Evolutionary conservation across 2,888 invertebrate genomes (phyloP), one percentile per base, ranked within the genome.

Genomic region (Acleris cristana): DNA sequence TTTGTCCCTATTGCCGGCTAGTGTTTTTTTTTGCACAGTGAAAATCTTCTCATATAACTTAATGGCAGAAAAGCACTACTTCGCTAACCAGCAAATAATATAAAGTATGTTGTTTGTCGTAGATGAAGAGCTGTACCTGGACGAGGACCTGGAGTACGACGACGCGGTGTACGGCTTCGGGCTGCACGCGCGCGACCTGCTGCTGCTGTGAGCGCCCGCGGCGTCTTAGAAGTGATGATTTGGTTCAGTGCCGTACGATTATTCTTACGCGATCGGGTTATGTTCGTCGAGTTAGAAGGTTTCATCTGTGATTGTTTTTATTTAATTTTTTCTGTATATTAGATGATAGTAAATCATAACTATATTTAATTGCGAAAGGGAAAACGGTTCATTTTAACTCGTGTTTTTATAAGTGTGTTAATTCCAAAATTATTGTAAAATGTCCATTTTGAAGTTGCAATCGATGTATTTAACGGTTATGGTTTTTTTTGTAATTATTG

Each of bases 91-190:
- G n/a, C 34, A 14, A 58, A 18, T 54, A 54, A 12, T 16, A 14
- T 54, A n/a, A 26, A 2, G 12, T 26, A 48, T 45, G n/a, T 44
- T 44, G 1, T 44, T 51, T 53, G 14, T 6, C 44, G 54, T 74
- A 86, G 89, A 87, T 63, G 89, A 90, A 44, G 89, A 88, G 40
- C 56, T 83, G 49, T 86, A 81, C 60, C 68, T 87, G 69, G 87
- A 86, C 12, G 85, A 88, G 5, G 88, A 87, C 5, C 69, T 85
- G 34, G 83, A 86, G 10, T 84, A 88, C 21, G 80, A 80, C 60
- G 85, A 86, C 16, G 80, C 73, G 8, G 60, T 86, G 51, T 81
- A 77, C 72, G 78, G 79, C 58, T 79, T 77, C 72, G 84, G 81
- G 3, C 64, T 86, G 51, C 76, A 80, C 60, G 79, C 78, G n/a